Conservation (phyloP, 2,797 vertebrate species). For the Orestias chungarensis region DNA sequence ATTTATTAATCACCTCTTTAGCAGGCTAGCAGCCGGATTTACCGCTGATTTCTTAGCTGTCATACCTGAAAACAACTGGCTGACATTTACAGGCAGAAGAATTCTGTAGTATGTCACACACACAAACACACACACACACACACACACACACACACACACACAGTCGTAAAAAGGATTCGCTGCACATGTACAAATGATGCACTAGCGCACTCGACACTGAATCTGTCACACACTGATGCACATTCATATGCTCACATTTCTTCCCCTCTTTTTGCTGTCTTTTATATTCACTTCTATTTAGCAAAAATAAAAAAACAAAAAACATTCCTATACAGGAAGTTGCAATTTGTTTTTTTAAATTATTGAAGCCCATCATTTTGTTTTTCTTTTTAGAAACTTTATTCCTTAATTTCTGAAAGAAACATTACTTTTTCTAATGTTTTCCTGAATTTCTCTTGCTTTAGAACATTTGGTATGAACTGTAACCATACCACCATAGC, state of each 20-base stretch:
- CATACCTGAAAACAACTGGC: slow-evolving; percentile 42
- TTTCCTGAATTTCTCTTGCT: too few relatives aligned
- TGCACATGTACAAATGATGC: slow-evolving; percentile 30
- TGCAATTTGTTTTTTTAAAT: background rate
- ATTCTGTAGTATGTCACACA: slow-evolving; percentile 27
- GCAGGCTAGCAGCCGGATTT: slow-evolving; percentile 51
- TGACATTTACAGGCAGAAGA: slow-evolving; percentile 62
- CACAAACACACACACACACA: background rate
- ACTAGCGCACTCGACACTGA: slow-evolving; percentile 41
- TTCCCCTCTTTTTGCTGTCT: background rate
- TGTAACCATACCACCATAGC: too few relatives aligned
- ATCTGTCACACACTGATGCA: slow-evolving; percentile 11
- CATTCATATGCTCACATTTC: background rate
- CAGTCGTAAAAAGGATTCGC: slow-evolving; percentile 16
- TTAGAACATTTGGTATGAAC: too few relatives aligned
- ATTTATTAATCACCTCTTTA: slow-evolving; percentile 69
- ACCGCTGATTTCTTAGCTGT: slow-evolving; percentile 57
- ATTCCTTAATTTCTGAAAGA: too few relatives aligned
- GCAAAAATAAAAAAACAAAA: background rate
- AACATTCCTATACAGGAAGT: background rate
- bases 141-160: slow-evolving; percentile 21
- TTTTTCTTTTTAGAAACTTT: too few relatives aligned
- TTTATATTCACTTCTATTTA: background rate
- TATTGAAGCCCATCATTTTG: too few relatives aligned
- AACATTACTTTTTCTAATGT: too few relatives aligned